Base-by-base conservation (phyloP, 1,140 invertebrate species). In the Cyclina sinensis region DNA sequence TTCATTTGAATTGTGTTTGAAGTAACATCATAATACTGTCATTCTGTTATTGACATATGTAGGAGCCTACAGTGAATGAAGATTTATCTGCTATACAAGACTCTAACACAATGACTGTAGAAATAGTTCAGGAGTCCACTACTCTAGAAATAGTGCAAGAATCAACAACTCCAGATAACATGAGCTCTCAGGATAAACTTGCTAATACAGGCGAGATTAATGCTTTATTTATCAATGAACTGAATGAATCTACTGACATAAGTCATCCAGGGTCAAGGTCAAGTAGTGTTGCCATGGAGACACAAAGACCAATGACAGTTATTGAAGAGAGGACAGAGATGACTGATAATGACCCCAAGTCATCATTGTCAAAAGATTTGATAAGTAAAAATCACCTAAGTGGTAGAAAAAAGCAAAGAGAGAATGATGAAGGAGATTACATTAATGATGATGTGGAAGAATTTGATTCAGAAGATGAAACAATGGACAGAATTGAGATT, bases 301-400 rank as follows among this genome's bases (percentile, higher is more conserved):
- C 84, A 32, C 39, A 32, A 35, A 68, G 32, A 5, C 27, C 46
- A 0, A 27, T 86, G 48, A 78, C 48, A 46, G 73, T 59, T 11
- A 86, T 89, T 59, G 91, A 91, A 18, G 82, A 70, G 4, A 82
- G 68, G 14, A 90, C 90, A 65, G 90, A 89, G 24, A 79, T 48
- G 43, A 51, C 35, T 16, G 65, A 70, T n/a, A 37, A 70, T 70
- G 35, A 70, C 32, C 32, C 9, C 9, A 62, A 70, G 14, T 70
- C 57, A n/a, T 62, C 57, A 27, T 62, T 62, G 1, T 62, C 57
- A 27, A 21, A 62, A 62, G 24, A 62, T 27, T 27, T 62, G 57
- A 24, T 27, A 9, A 62, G n/a, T 27, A 62, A 62, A n/a, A 62
- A 27, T 4, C 1, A 24, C 7, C 5, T 7, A 27, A 27, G 7